Base-by-base conservation (phyloP, 1,140 invertebrate species). In the Scylla paramamosain region DNA sequence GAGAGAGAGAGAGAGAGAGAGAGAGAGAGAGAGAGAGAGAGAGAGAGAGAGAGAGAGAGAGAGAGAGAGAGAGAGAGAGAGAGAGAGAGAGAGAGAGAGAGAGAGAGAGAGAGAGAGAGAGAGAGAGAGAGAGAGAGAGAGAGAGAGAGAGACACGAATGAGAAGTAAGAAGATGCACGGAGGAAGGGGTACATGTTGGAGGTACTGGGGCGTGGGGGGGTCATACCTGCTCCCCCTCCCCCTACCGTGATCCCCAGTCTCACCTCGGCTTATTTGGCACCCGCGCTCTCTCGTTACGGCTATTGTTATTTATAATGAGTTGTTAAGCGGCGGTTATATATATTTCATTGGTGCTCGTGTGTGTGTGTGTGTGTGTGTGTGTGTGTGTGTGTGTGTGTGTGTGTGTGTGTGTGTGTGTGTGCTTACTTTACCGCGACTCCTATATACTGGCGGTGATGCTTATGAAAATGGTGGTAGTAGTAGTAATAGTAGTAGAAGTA, bases 341-440 rank as follows among this genome's bases (percentile, higher is more conserved):
- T 77, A n/a, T 77, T n/a, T 77, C 20, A n/a, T 77, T 12, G 67
- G 20, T 77, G 12, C 67, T 20, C 52, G 2, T 12, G 52, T 59
- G 52, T 59, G 52, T 59, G 52, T 45, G n/a, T 29, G 20, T 88
- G 86, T 88, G 29, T 88, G 86, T 88, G 29, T 88, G 86, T 88
- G 86, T 88, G 86, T 39, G 86, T n/a, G 83, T 86, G 83, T 86
- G n/a, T n/a, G 83, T 86, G 83, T 86, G 83, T 86, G 83, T 86
- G 83, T 86, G 83, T 86, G 83, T 86, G 83, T 86, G 83, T 86
- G 83, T 86, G 83, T 86, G 83, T 86, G 83, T 86, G 83, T 86
- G 83, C 32, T 28, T 86, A 32, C 32, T 28, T 86, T 28, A 29
- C 28, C 32, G 83, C 8, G 28, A 28, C 77, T 25, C 77, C 8